A percentile compares a stretch with the other conserved stretches of the same genome.
Conservation (phyloP, 2,113 vertebrate genomes). For the Lichenostomus cassidix region DNA sequence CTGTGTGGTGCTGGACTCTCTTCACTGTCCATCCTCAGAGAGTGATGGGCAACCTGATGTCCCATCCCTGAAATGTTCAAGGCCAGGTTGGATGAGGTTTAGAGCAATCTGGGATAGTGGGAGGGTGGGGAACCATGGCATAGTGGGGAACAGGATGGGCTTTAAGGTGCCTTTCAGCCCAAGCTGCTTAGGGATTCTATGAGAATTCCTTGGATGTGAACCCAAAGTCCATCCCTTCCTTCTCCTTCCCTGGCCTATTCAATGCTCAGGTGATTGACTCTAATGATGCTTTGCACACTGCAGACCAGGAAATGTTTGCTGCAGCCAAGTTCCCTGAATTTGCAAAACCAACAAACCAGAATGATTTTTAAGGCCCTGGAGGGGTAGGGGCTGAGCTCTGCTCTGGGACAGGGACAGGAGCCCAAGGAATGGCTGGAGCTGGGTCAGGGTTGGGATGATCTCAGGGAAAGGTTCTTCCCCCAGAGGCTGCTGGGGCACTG, state of each 20-base stretch:
- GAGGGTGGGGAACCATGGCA: not conserved
- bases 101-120: too few relatives aligned
- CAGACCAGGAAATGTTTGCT: not conserved
- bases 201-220: not conserved
- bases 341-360: not conserved
- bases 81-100: not conserved
- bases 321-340: not conserved
- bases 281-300: not conserved
- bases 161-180: not conserved
- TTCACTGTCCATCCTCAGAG: accelerated
- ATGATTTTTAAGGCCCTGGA: not conserved
- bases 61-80: accelerated
- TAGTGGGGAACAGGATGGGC: not conserved
- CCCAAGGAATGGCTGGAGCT: not conserved
- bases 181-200: not conserved
- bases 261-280: not conserved
- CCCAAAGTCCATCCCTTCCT: not conserved
- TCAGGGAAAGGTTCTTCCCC: not conserved
- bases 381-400: not conserved
- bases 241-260: not conserved
- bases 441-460: not conserved
- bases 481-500: not conserved
- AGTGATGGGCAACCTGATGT: accelerated
- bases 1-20: accelerated
- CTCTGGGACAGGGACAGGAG: not conserved